phyloP scores from a whole-genome alignment of 2,888 invertebrate species.

The Dioctria linearis region DNA sequence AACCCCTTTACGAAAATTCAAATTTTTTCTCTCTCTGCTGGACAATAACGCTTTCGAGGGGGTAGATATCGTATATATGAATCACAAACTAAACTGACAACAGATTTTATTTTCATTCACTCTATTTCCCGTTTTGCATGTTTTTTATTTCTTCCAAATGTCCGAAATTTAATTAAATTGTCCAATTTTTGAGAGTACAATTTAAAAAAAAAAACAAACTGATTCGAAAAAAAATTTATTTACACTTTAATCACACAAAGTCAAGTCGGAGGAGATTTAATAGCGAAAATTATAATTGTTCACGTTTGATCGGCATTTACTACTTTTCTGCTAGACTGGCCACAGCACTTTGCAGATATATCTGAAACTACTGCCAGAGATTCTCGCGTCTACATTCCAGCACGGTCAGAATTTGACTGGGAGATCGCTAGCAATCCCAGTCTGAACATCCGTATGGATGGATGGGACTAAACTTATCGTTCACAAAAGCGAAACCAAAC shows the following conservation, averaged over 20 bases:
- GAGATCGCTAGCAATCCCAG: slow-evolving; percentile 60
- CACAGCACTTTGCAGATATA: slow-evolving; percentile 41
- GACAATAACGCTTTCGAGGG: too few species aligned
- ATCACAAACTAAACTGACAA: slow-evolving; percentile 19
- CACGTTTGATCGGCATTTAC: background rate
- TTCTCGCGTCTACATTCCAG: slow-evolving; percentile 69
- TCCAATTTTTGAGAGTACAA: slow-evolving; percentile 5
- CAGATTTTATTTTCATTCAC: background rate
- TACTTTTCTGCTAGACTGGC: slow-evolving; percentile 24
- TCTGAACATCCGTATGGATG: slow-evolving; percentile 60
- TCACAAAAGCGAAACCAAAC: slow-evolving; percentile 55
- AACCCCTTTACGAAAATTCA: background rate
- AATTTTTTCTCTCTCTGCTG: background rate
- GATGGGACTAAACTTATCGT: slow-evolving; percentile 56
- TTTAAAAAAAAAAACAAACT: too few species aligned
- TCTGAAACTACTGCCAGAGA: slow-evolving; percentile 47
- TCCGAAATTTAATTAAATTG: slow-evolving; percentile 13
- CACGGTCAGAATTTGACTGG: slow-evolving; percentile 70
- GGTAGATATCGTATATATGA: background rate
- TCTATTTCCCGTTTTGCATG: slow-evolving; percentile 9
- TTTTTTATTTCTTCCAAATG: background rate
- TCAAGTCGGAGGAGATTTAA: slow-evolving; percentile 15
- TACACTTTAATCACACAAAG: slow-evolving; percentile 31
- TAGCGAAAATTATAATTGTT: background rate
- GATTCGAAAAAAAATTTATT: slow-evolving; percentile 13